Percentiles rank a stretch among this genome's conserved stretches.
phyloP scores from a whole-genome alignment of 1,140 invertebrate species.

The Lasaia peninsularis region DNA sequence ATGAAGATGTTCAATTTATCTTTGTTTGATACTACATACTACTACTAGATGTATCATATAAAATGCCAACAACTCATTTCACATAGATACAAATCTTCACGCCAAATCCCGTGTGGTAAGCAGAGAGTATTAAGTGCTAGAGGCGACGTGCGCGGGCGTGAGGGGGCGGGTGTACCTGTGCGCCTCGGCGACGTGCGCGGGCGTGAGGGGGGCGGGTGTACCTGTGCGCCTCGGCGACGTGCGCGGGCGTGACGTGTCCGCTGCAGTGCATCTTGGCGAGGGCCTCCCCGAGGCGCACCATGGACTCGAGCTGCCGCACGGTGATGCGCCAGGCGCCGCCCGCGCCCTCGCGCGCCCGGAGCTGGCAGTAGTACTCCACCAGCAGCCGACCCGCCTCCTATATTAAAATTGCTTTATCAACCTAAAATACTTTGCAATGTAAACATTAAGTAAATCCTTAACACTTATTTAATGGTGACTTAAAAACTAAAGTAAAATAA shows the following conservation, averaged over 20 bases:
- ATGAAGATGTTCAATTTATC: too few relatives aligned
- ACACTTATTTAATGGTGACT: too few relatives aligned
- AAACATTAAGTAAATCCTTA: too few relatives aligned
- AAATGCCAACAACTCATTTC: too few relatives aligned
- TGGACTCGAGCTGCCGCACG: slow-evolving; percentile 98
- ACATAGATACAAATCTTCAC: too few relatives aligned
- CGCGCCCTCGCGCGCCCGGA: slow-evolving; percentile 90
- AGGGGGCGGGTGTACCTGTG: slow-evolving; percentile 67
- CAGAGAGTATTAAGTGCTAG: too few relatives aligned
- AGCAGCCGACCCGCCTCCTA: slow-evolving; percentile 90
- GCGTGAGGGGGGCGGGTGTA: slow-evolving; percentile 28
- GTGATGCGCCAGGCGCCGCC: slow-evolving; percentile 95
- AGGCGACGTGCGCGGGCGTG: not conserved
- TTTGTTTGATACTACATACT: too few relatives aligned
- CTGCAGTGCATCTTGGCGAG: slow-evolving; percentile 97
- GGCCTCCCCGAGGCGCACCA: slow-evolving; percentile 97
- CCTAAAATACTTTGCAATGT: too few relatives aligned
- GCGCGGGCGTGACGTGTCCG: slow-evolving; percentile 90
- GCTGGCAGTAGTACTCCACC: slow-evolving; percentile 92
- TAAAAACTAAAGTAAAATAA: too few relatives aligned
- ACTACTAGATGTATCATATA: too few relatives aligned
- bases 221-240: slow-evolving; percentile 95
- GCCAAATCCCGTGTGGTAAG: too few relatives aligned
- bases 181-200: slow-evolving; percentile 96
- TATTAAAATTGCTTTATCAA: too few relatives aligned